Evolutionary conservation across 2,113 vertebrate species (phyloP), one percentile per base, ranked within the genome.

Genomic region (Acinonyx jubatus): DNA sequence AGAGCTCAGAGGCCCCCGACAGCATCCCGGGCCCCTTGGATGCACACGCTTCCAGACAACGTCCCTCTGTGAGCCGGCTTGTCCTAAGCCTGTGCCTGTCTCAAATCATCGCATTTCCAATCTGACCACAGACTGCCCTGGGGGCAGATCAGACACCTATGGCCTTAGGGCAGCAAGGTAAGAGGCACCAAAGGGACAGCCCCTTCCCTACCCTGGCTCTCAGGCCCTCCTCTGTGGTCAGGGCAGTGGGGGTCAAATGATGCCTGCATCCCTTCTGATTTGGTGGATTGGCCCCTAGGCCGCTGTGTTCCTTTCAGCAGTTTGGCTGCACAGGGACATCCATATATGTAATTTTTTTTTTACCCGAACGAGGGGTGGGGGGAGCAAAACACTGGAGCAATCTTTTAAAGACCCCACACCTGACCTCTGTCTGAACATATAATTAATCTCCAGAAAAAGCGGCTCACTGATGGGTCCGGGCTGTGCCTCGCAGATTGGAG

Each of bases 361-460:
- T 31, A 87, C 57, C 50, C 16, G 0, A 68, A 82, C 14, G 11
- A 80, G 94, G 83, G 57, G n/a, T 45, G 19, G 16, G 38, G 48
- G 52, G 86, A 38, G 52, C 33, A 61, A 45, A 94, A 94, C 74
- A 55, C 84, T 79, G 84, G 98, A 96, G 52, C 55, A 92, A 94
- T 91, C 78, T 91, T 91, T 93, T 88, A 96, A 97, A 89, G 79
- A 95, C 66, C 97, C 97, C 97, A 89, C 86, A 65, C 55, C 98
- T 87, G 93, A 92, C 95, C 93, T 97, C 94, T 79, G 96, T 94
- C 97, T 97, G 98, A 98, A 96, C 73, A 92, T 98, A 97, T 98
- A 98, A 98, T 98, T 98, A 98, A 98, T 97, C 97, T 94, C 93
- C 97, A 95, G 90, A 82, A 97, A 98, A 98, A 97, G 91, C 87